Evolutionary conservation across 2,797 vertebrate genomes (phyloP), one percentile per base, ranked within the genome.

Genomic region (Notolepis coatsorum): DNA sequence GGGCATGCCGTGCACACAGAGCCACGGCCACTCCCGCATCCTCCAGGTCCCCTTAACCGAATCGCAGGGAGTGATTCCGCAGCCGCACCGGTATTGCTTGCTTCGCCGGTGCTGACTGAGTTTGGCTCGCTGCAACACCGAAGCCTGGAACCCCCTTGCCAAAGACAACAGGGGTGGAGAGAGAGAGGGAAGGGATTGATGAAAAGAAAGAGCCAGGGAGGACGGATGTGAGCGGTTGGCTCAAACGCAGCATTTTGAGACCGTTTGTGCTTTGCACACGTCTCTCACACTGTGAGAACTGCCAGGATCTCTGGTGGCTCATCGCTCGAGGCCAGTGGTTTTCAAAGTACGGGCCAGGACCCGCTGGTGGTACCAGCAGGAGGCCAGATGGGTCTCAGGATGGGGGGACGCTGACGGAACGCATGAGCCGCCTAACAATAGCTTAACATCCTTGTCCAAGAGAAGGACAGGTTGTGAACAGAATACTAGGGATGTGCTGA

Each of bases 121-220:
- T 75, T 66, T 59, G 47, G 21, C 61, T 62, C 68, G 63, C 69
- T 61, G 39, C 35, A 46, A 46, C 1, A 8, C 49, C 24, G 68
- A 75, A 78, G 71, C 68, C 58, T 51, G 41, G 15, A 41, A 50
- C 21, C 7, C 1, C 41, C n/a, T n/a, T 65, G 80, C 80, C 80
- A 82, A 84, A 54, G 33, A 51, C 64, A 75, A 73, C 65, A 56
- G 1, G 3, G 62, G 21, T 49, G 52, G 48, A 38, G 47, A 9
- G 6, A 39, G 46, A 55, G 42, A 66, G 52, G 63, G 2, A 43
- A 48, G 39, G 31, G 50, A 35, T 35, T 65, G 56, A 70, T 56
- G 65, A 61, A 71, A 72, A 76, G 51, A 59, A 30, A 7, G 43
- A 54, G 41, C 39, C 18, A 49, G 45, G 20, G 23, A 24, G 18